Conservation (phyloP, 2,888 invertebrate species). For the Petrolisthes manimaculis region DNA sequence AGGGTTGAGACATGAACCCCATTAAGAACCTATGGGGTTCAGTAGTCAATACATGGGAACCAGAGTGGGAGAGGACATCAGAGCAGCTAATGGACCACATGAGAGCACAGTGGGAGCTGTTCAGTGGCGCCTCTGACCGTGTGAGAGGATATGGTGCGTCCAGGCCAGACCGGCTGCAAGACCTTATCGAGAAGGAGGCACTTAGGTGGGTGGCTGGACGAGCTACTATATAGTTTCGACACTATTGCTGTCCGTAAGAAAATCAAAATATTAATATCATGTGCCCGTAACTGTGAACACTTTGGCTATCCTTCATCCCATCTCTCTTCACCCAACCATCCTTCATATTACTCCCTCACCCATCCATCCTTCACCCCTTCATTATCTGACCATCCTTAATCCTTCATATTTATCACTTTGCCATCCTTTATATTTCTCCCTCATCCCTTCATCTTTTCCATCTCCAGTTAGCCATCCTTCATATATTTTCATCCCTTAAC, state of each 20-base stretch:
- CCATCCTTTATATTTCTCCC: no score
- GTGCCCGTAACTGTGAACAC: no score
- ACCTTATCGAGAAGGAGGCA: neutral
- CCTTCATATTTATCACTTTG: no score
- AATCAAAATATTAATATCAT: no score
- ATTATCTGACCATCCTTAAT: no score
- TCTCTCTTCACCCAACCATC: no score
- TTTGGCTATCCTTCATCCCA: no score
- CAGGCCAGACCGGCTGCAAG: neutral
- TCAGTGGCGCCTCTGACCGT: neutral
- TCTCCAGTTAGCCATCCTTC: no score
- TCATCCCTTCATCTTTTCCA: no score
- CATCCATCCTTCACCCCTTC: no score
- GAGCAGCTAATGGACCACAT: neutral
- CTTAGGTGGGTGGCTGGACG: neutral
- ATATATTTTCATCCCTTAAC: no score
- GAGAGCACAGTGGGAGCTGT: neutral
- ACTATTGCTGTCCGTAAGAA: neutral
- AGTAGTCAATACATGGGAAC: slow-evolving; percentile 2
- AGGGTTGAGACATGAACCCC: slow-evolving; percentile 1
- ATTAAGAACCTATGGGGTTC: neutral
- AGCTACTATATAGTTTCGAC: neutral
- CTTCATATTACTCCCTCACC: no score
- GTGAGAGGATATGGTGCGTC: neutral
- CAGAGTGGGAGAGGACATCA: slow-evolving; percentile 3